Evolutionary conservation across 2,113 vertebrate genomes (phyloP).

Genomic region (Vidua chalybeata): DNA sequence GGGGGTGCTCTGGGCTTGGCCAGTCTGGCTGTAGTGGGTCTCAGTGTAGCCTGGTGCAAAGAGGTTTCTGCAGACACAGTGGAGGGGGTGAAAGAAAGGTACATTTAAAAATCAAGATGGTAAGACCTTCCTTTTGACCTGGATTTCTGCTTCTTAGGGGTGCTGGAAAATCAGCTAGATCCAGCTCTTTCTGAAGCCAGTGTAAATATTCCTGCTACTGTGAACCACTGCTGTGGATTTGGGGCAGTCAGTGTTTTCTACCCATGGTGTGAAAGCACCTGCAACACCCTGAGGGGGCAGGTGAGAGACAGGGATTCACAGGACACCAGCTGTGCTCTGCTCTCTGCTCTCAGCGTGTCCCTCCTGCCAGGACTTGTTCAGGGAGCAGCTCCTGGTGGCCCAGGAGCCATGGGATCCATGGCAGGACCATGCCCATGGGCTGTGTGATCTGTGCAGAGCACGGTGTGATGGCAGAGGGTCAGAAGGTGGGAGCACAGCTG

Average conservation of each 20-base stretch:
- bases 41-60: constrained; percentile 89
- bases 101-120: not conserved
- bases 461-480: not conserved
- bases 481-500: not conserved
- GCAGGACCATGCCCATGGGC: fast-evolving
- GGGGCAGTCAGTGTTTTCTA: not conserved
- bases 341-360: not conserved
- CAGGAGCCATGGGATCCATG: not conserved
- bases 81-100: not conserved
- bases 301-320: not conserved
- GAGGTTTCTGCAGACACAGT: constrained; percentile 78
- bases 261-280: not conserved
- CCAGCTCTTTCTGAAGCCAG: not conserved
- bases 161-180: not conserved
- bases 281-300: not conserved
- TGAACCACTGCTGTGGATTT: not conserved
- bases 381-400: not conserved
- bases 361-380: not conserved
- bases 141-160: not conserved
- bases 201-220: not conserved
- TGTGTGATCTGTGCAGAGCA: not conserved
- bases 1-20: constrained; percentile 71
- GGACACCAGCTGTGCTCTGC: not conserved
- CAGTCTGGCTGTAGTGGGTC: constrained; percentile 82
- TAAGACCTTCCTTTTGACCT: not conserved